phyloP scores from a whole-genome alignment of 1,140 invertebrate genomes.

The Pseudomyrmex concolor region DNA sequence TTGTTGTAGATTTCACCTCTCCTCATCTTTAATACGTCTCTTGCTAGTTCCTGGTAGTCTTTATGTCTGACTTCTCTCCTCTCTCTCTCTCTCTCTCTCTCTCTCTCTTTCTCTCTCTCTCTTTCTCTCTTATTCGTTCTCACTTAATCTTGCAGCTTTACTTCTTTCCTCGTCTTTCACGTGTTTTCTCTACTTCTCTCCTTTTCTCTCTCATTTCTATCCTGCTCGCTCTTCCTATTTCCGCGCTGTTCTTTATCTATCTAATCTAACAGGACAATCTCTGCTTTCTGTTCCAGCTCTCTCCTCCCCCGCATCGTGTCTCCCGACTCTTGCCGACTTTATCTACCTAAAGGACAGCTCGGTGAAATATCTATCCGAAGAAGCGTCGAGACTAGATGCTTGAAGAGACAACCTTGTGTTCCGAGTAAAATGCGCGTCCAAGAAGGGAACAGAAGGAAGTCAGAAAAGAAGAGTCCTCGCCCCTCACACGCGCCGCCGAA shows the following conservation, averaged over 20 bases:
- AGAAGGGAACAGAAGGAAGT: not conserved
- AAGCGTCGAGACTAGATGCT: constrained; percentile 58
- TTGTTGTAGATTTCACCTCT: constrained; percentile 1
- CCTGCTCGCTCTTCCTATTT: not conserved
- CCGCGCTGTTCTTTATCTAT: not conserved
- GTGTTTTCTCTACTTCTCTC: not conserved
- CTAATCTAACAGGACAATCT: constrained; percentile 31
- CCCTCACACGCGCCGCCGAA: constrained; percentile 3
- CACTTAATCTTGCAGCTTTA: not conserved
- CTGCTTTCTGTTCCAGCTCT: constrained; percentile 41
- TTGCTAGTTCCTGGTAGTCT: not conserved
- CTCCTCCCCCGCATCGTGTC: not conserved
- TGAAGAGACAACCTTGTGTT: constrained; percentile 47
- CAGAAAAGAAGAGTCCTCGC: not conserved
- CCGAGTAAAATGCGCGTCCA: constrained; percentile 18
- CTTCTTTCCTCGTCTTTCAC: not conserved
- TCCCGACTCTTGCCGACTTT: constrained; percentile 42
- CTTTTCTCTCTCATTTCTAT: not conserved
- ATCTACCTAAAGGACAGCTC: constrained; percentile 58
- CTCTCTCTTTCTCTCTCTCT: not conserved
- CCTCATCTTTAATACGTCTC: constrained; percentile 30
- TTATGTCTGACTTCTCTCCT: not conserved
- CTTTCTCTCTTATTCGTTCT: not conserved
- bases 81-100: not conserved
- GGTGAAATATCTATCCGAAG: constrained; percentile 62